These are phyloP conservation scores for Formicarius rufipectus DNA, from an alignment of 2,113 vertebrate species.

Conservation along the genomic window DNA sequence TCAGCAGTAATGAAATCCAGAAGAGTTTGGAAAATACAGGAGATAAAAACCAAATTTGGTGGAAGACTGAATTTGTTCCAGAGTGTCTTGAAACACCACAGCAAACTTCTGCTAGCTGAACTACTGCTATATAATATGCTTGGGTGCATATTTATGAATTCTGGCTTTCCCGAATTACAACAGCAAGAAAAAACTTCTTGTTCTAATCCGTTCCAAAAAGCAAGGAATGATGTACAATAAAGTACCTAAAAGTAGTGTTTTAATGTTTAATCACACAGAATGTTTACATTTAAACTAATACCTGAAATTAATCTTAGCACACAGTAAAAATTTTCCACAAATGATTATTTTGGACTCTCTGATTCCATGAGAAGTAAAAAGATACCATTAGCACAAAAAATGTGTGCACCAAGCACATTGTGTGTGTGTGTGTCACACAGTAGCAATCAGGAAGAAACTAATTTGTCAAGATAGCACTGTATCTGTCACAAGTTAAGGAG, in stretches of 20 bases:
- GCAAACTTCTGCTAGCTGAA: background rate
- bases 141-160: background rate
- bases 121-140: background rate
- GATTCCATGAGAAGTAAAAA: background rate
- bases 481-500: background rate
- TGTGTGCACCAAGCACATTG: background rate
- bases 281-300: background rate
- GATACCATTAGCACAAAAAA: background rate
- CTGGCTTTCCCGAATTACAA: background rate
- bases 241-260: background rate
- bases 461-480: background rate
- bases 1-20: conserved; percentile 19
- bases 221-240: background rate
- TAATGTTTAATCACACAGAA: background rate
- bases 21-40: background rate
- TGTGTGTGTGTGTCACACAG: background rate
- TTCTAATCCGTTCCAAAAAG: background rate
- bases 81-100: background rate
- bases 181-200: background rate
- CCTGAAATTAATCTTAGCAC: background rate
- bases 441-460: background rate
- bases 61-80: background rate
- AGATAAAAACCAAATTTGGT: conserved; percentile 24
- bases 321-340: background rate
- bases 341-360: background rate